A percentile compares a stretch with the other conserved stretches of the same genome.
Conservation (phyloP, 2,888 invertebrate genomes). For the Penaeus monodon region DNA sequence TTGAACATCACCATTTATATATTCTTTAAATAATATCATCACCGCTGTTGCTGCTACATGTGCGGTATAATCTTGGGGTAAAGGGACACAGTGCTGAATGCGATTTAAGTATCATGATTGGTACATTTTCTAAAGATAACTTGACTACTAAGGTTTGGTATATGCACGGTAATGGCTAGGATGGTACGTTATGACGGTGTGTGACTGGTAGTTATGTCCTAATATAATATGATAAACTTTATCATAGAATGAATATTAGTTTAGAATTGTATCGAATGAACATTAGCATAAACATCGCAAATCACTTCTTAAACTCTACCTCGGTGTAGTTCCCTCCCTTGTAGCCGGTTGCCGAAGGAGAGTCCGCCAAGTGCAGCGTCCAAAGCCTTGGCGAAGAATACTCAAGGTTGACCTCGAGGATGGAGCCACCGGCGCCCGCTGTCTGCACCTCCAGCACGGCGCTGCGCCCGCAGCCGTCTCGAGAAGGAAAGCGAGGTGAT, state of each 20-base stretch:
- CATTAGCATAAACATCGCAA: not conserved
- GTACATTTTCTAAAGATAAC: too few species aligned
- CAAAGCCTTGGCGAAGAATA: constrained; percentile 22
- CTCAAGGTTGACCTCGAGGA: constrained; percentile 19
- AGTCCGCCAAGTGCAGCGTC: constrained; percentile 33
- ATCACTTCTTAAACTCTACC: not conserved
- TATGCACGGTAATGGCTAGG: too few species aligned
- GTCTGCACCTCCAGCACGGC: constrained; percentile 29
- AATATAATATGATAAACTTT: too few species aligned
- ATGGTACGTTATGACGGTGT: too few species aligned
- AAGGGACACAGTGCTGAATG: too few species aligned
- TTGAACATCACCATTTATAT: too few species aligned
- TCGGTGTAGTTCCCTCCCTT: constrained; percentile 12
- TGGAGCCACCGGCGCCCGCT: not conserved
- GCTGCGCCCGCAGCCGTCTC: constrained; percentile 32
- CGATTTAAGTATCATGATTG: too few species aligned
- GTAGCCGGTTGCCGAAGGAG: constrained; percentile 18
- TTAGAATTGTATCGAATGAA: not conserved
- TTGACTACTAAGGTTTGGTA: too few species aligned
- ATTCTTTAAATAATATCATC: too few species aligned
- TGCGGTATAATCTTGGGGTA: too few species aligned
- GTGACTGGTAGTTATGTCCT: too few species aligned
- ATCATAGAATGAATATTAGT: not conserved
- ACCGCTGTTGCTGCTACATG: too few species aligned
- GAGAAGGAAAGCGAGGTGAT: not conserved